These are phyloP conservation scores for Vireo altiloquus DNA, from an alignment of 2,113 vertebrate species.

Conservation along the genomic window DNA sequence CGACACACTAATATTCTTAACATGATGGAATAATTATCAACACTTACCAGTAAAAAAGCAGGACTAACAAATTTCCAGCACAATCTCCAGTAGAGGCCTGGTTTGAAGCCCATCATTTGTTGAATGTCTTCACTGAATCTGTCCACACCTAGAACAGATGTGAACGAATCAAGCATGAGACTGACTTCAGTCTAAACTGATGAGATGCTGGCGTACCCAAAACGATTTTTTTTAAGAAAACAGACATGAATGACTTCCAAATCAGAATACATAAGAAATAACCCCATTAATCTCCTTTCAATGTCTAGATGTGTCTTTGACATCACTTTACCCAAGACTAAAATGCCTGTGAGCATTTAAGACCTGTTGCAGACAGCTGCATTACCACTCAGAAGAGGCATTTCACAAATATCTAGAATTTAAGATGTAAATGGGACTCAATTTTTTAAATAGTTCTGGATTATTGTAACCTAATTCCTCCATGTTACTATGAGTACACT, in stretches of 20 bases:
- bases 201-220: background rate
- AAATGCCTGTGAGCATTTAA: background rate
- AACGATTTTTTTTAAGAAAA: background rate
- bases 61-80: conserved; percentile 99
- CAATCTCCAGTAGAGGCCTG: conserved; percentile 97
- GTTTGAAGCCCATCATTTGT: conserved; percentile 97
- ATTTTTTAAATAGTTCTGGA: background rate
- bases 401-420: background rate
- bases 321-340: background rate
- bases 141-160: conserved; percentile 84
- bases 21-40: background rate
- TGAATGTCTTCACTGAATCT: conserved; percentile 97
- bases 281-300: background rate
- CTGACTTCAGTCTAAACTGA: background rate
- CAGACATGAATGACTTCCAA: background rate
- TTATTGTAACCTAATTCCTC: background rate
- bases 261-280: background rate
- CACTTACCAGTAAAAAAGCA: conserved; percentile 89
- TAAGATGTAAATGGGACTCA: background rate
- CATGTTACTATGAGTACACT: background rate
- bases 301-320: background rate
- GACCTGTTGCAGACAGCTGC: background rate
- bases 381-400: background rate
- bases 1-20: background rate
- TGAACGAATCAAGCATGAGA: background rate